Evolutionary conservation across 2,888 invertebrate genomes (phyloP).

Genomic region (Amphipoea oculea): DNA sequence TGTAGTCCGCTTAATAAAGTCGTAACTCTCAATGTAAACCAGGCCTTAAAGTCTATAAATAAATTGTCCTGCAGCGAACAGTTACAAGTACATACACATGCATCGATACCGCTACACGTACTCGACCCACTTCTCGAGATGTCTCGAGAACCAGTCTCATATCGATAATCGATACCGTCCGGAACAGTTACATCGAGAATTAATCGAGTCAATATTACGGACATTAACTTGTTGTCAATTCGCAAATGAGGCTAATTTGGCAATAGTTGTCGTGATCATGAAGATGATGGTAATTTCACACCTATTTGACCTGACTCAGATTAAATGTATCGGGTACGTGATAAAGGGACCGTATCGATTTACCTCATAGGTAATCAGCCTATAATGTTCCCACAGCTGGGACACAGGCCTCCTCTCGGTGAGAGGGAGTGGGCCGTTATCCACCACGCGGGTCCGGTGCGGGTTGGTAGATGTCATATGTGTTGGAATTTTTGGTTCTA

Average conservation of each 20-base stretch:
- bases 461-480: too few species aligned
- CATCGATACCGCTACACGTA: constrained; percentile 73
- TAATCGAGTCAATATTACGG: constrained; percentile 50
- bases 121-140: constrained; percentile 72
- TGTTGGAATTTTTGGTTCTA: too few species aligned
- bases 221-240: constrained; percentile 50
- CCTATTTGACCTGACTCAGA: not conserved
- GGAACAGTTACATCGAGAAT: constrained; percentile 66
- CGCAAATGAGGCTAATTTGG: constrained; percentile 33
- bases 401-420: too few species aligned
- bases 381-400: too few species aligned
- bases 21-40: constrained; percentile 44
- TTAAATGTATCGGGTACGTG: too few species aligned
- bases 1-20: not conserved
- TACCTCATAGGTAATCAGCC: too few species aligned
- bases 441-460: too few species aligned
- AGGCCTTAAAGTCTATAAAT: constrained; percentile 57
- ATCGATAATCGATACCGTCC: constrained; percentile 61
- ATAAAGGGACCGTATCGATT: too few species aligned
- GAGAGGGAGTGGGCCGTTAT: too few species aligned
- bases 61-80: constrained; percentile 64
- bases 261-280: not conserved
- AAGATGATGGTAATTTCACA: not conserved
- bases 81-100: constrained; percentile 67
- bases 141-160: constrained; percentile 67